These are phyloP conservation scores for Salpingus planirostris DNA, from an alignment of 2,888 invertebrate genomes.

Conservation along the genomic window DNA sequence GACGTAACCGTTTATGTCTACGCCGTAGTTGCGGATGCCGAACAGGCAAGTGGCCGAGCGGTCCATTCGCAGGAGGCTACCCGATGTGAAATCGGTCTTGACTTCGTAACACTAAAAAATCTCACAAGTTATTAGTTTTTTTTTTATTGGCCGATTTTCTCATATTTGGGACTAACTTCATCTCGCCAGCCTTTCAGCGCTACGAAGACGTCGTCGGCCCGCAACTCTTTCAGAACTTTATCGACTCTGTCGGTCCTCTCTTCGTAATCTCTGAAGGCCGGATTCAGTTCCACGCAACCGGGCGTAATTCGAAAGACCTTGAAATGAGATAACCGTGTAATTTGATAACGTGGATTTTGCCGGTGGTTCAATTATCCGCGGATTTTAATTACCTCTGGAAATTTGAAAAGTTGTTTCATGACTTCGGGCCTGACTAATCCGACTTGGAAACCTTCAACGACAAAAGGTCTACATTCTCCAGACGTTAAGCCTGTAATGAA, in stretches of 20 bases:
- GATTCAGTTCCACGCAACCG: slow-evolving; percentile 72
- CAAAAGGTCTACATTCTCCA: slow-evolving; percentile 76
- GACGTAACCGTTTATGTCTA: slow-evolving; percentile 90
- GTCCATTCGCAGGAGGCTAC: slow-evolving; percentile 70
- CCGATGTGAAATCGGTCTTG: slow-evolving; percentile 60
- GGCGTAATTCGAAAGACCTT: slow-evolving; percentile 65
- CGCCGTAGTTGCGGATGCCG: slow-evolving; percentile 89
- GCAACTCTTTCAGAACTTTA: slow-evolving; percentile 66
- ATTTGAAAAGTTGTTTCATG: slow-evolving; percentile 67
- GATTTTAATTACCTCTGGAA: slow-evolving; percentile 75
- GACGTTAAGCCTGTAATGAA: slow-evolving; percentile 57
- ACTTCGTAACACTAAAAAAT: slow-evolving; percentile 76
- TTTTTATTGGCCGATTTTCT: not conserved
- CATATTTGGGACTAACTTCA: slow-evolving; percentile 57
- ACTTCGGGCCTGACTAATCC: slow-evolving; percentile 81
- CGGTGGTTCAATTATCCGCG: not conserved
- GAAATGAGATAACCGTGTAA: slow-evolving; percentile 8
- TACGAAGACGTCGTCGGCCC: slow-evolving; percentile 65
- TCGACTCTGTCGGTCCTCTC: slow-evolving; percentile 72
- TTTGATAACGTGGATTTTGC: no score
- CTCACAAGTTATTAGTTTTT: no score
- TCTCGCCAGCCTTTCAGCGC: slow-evolving; percentile 88
- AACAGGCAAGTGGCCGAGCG: slow-evolving; percentile 88
- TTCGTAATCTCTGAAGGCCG: slow-evolving; percentile 77
- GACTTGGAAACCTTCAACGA: slow-evolving; percentile 82